These are phyloP conservation scores for Pentamera pediparva DNA, from an alignment of 53 echinoderm and acorn worm species.

Conservation along the genomic window DNA sequence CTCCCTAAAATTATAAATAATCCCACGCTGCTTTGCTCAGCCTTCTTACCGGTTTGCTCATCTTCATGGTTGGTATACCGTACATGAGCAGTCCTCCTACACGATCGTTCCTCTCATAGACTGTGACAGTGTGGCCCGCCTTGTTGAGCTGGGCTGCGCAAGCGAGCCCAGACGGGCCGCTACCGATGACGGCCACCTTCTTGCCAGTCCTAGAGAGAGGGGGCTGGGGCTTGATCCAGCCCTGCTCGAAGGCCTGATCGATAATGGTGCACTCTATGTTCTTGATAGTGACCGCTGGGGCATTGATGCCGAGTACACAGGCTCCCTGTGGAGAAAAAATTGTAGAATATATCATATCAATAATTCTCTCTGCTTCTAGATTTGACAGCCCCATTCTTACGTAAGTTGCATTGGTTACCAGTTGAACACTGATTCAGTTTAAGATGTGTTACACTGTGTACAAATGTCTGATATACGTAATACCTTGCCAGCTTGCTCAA, in stretches of 20 bases:
- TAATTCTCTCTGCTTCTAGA: not conserved
- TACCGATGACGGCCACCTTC: constrained; percentile 77
- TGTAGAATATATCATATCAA: not conserved
- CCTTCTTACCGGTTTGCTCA: constrained; percentile 77
- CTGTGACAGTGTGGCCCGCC: constrained; percentile 87
- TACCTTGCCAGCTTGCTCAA: no score
- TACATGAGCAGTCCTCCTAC: constrained; percentile 90
- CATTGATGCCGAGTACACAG: constrained; percentile 90
- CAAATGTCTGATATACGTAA: not conserved
- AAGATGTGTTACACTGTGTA: no score
- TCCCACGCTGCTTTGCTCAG: no score
- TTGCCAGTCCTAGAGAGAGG: constrained; percentile 76
- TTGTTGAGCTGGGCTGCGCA: constrained; percentile 96
- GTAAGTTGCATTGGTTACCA: not conserved
- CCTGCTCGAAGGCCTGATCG: constrained; percentile 97
- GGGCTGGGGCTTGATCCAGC: constrained; percentile 92
- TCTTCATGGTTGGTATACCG: constrained; percentile 99
- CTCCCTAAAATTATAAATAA: no score
- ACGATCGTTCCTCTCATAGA: constrained; percentile 92
- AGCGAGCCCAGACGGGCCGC: constrained; percentile 90
- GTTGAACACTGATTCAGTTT: no score
- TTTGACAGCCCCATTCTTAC: not conserved
- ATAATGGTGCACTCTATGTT: constrained; percentile 98
- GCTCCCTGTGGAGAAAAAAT: constrained; percentile 58
- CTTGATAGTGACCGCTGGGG: constrained; percentile 97